Percentiles rank a stretch among this genome's conserved stretches.
phyloP scores from a whole-genome alignment of 2,113 vertebrate genomes.

The Delphinapterus leucas region DNA sequence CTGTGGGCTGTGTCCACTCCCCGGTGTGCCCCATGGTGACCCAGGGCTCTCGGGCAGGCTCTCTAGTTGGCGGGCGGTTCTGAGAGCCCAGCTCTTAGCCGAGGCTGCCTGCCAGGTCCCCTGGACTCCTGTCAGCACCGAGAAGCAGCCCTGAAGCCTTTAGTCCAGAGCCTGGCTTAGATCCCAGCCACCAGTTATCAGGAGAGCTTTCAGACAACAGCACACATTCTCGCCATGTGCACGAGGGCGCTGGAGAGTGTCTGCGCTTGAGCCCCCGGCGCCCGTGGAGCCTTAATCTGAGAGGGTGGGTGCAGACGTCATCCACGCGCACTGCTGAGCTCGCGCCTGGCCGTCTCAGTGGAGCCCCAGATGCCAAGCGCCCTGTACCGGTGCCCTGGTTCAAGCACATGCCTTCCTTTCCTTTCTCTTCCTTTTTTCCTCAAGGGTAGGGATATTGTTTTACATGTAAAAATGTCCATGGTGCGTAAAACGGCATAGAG shows the following conservation, averaged over 20 bases:
- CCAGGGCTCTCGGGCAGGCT: too few species aligned
- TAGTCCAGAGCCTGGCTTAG: background rate
- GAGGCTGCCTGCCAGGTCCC: background rate
- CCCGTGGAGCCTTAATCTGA: background rate
- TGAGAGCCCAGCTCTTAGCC: background rate
- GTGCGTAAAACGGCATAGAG: background rate
- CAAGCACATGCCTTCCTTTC: background rate
- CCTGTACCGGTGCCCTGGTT: background rate
- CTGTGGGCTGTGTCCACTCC: too few species aligned
- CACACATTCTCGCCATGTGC: background rate
- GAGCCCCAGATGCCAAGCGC: background rate
- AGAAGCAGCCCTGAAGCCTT: background rate
- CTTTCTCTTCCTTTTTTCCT: background rate
- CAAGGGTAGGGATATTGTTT: background rate
- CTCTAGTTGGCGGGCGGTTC: background rate
- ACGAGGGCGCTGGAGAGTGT: background rate
- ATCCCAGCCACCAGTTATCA: background rate
- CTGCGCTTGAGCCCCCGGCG: background rate
- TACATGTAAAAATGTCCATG: background rate
- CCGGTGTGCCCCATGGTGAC: too few species aligned
- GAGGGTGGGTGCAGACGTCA: background rate
- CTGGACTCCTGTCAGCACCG: background rate
- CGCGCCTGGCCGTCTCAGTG: too few species aligned
- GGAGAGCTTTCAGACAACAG: background rate
- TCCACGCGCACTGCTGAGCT: fast-evolving